A percentile compares a stretch with the other conserved stretches of the same genome.
Conservation (phyloP, 2,888 invertebrate species). For the Vanessa cardui region DNA sequence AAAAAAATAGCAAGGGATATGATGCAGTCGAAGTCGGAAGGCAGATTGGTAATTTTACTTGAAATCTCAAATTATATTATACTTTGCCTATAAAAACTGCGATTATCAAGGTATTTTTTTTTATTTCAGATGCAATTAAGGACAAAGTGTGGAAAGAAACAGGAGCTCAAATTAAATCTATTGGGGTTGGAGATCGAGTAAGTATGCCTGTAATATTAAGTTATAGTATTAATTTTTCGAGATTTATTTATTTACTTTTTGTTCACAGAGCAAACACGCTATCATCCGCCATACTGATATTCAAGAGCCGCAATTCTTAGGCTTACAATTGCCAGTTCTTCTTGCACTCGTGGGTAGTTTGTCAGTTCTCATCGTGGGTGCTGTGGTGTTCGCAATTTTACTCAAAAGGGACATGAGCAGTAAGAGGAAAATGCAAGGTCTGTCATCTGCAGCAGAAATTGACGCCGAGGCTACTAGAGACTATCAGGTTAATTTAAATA, state of each 20-base stretch:
- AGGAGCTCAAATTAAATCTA: slow-evolving; percentile 86
- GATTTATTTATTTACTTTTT: background rate
- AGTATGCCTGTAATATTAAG: slow-evolving; percentile 44
- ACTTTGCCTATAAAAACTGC: background rate
- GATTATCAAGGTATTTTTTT: slow-evolving; percentile 7
- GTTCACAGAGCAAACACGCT: slow-evolving; percentile 68
- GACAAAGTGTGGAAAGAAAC: slow-evolving; percentile 85
- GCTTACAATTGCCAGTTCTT: slow-evolving; percentile 64
- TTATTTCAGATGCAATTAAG: slow-evolving; percentile 81
- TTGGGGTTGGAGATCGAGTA: slow-evolving; percentile 92
- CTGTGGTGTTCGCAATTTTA: slow-evolving; percentile 75
- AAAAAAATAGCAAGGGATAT: slow-evolving; percentile 84
- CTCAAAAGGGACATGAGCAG: slow-evolving; percentile 89
- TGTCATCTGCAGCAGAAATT: slow-evolving; percentile 83
- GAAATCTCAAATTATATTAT: background rate
- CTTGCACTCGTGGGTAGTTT: slow-evolving; percentile 68
- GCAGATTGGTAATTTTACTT: slow-evolving; percentile 83
- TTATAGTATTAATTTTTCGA: background rate
- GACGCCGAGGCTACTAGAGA: slow-evolving; percentile 95
- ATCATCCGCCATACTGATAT: slow-evolving; percentile 60
- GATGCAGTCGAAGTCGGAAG: slow-evolving; percentile 86
- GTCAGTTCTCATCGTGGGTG: slow-evolving; percentile 67
- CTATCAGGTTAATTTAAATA: slow-evolving; percentile 87
- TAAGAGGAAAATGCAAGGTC: slow-evolving; percentile 91
- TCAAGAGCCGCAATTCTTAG: slow-evolving; percentile 55